Percentiles rank a stretch among this genome's conserved stretches.
Evolutionary conservation across 1,140 invertebrate species (phyloP).

Genomic region (Rhizoglyphus robini): DNA sequence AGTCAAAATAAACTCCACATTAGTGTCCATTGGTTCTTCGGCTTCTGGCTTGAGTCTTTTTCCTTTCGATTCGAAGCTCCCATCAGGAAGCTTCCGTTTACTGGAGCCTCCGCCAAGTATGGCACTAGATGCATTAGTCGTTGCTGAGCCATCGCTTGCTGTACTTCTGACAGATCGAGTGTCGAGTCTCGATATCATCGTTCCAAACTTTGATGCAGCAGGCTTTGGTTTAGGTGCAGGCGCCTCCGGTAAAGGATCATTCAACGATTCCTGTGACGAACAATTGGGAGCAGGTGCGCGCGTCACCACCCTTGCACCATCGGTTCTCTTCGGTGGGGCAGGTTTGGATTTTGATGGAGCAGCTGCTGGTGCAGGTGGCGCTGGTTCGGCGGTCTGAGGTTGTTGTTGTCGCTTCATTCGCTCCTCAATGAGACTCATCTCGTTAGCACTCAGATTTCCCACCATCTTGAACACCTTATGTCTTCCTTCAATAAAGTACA

Average conservation of each 20-base stretch:
- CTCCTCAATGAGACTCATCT: slow-evolving; percentile 80
- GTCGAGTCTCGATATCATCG: not conserved
- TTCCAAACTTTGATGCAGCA: slow-evolving; percentile 1
- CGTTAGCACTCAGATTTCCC: slow-evolving; percentile 84
- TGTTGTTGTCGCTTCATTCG: slow-evolving; percentile 87
- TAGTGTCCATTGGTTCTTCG: not conserved
- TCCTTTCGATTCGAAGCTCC: not conserved
- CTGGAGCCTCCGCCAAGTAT: not conserved
- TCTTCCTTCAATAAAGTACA: slow-evolving; percentile 80
- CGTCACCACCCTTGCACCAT: not conserved
- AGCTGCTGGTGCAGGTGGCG: slow-evolving; percentile 18
- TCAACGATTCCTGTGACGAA: slow-evolving; percentile 8
- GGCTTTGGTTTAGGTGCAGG: not conserved
- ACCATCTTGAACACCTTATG: slow-evolving; percentile 75
- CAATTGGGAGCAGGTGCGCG: not conserved
- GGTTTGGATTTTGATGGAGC: not conserved
- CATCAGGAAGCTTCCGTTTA: not conserved
- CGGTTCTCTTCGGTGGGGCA: not conserved
- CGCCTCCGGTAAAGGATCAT: not conserved
- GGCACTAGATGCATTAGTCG: too few species aligned
- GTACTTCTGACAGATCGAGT: not conserved
- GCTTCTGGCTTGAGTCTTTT: not conserved
- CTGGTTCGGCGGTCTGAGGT: slow-evolving; percentile 21
- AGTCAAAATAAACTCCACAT: too few species aligned
- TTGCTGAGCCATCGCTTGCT: not conserved